A percentile compares a stretch with the other conserved stretches of the same genome.
phyloP scores from a whole-genome alignment of 2,888 invertebrate species.

The Allygus modestus region DNA sequence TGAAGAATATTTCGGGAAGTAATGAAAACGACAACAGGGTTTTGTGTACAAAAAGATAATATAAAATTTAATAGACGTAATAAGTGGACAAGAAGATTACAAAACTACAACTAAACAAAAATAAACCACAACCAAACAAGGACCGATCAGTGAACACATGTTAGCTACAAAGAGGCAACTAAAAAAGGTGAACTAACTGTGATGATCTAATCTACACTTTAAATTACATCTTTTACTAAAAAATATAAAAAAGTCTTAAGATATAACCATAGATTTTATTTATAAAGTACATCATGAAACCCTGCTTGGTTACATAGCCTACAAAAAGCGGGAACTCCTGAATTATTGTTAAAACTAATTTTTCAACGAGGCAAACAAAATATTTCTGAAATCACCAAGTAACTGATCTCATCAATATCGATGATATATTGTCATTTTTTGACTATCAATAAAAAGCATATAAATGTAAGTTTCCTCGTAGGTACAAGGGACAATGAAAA shows the following conservation, averaged over 20 bases:
- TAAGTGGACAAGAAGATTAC: background rate
- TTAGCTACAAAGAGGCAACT: background rate
- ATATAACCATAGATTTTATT: background rate
- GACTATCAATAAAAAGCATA: no score
- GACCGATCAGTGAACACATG: background rate
- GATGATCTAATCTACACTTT: background rate
- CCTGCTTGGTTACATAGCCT: slow-evolving; percentile 14
- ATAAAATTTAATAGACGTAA: slow-evolving; percentile 6
- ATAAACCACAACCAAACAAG: slow-evolving; percentile 39
- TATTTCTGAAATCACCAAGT: background rate
- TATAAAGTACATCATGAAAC: slow-evolving; percentile 19
- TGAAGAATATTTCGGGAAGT: background rate
- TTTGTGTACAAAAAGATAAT: slow-evolving; percentile 5
- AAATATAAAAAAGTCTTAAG: background rate
- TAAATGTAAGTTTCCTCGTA: no score
- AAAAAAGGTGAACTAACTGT: background rate
- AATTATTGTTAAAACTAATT: background rate
- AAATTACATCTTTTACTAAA: background rate
- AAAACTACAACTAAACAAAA: background rate
- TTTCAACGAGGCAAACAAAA: background rate
- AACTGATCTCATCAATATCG: no score
- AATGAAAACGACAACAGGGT: background rate
- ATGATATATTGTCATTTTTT: no score
- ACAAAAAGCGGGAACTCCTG: background rate
- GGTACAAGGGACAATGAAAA: no score